Percentiles rank a stretch among this genome's conserved stretches.
Conservation (phyloP, 1,140 invertebrate species). For the Pseudomyrmex dendroicus region DNA sequence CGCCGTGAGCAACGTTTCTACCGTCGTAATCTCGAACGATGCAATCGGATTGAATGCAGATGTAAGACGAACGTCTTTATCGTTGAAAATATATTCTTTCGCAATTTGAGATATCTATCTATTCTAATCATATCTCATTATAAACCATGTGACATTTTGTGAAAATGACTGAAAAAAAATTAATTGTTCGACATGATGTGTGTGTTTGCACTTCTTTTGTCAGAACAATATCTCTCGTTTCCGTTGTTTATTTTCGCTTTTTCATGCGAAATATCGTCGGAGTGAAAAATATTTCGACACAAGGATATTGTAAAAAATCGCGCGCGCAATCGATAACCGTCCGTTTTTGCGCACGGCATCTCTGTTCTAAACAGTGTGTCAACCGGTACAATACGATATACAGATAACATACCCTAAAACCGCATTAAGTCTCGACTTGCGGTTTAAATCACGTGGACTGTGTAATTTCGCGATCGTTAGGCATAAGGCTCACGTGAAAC, state of each 20-base stretch:
- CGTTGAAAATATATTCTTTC: not conserved
- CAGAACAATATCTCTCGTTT: not conserved
- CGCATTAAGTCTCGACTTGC: constrained; percentile 9
- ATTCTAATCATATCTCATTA: not conserved
- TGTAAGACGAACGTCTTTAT: constrained; percentile 12
- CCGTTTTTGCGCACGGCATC: constrained; percentile 14
- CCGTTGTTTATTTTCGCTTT: not conserved
- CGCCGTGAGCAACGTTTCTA: constrained; percentile 11
- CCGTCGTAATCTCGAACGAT: constrained; percentile 26
- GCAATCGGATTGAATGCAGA: constrained; percentile 29
- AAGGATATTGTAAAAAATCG: not conserved
- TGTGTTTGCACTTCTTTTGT: not conserved
- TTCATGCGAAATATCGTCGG: not conserved
- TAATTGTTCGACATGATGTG: not conserved
- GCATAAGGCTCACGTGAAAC: constrained; percentile 31
- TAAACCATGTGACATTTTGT: not conserved
- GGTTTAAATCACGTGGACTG: constrained; percentile 26
- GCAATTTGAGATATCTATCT: not conserved
- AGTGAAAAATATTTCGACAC: not conserved
- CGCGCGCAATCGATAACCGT: constrained; percentile 32
- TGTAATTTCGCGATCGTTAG: constrained; percentile 51
- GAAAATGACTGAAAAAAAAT: not conserved
- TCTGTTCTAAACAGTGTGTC: constrained; percentile 52
- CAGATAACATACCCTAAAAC: not conserved
- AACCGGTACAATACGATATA: constrained; percentile 11